Percentiles rank a stretch among this genome's conserved stretches.
Conservation (phyloP, 2,797 vertebrate species). For the Myotis planiceps region DNA sequence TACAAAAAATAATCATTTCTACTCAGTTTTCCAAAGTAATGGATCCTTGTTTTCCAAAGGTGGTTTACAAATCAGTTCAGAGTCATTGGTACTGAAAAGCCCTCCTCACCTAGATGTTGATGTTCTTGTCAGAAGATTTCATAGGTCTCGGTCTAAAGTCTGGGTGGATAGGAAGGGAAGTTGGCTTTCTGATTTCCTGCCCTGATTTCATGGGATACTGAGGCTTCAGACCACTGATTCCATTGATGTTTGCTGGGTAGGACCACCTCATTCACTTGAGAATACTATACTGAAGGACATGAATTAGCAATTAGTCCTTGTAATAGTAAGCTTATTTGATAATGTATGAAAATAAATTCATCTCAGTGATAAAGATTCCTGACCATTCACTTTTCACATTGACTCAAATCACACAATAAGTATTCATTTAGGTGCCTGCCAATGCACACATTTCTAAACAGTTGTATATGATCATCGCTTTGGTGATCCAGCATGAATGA, state of each 20-base stretch:
- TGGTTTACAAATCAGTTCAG: constrained; percentile 1
- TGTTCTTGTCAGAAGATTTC: neutral
- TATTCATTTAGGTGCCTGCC: neutral
- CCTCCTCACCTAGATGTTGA: neutral
- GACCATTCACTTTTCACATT: constrained; percentile 6
- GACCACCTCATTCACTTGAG: neutral
- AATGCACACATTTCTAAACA: neutral
- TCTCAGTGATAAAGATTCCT: constrained; percentile 41
- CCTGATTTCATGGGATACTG: neutral
- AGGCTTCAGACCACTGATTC: neutral
- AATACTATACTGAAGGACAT: neutral
- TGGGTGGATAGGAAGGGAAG: neutral
- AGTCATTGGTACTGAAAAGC: neutral
- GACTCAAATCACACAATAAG: neutral
- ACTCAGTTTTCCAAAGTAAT: neutral
- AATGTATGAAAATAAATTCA: constrained; percentile 43
- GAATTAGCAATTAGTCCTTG: neutral
- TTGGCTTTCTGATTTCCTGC: neutral
- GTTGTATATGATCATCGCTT: neutral
- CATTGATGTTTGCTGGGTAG: neutral
- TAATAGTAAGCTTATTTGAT: neutral
- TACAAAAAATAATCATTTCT: neutral
- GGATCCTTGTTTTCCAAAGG: neutral
- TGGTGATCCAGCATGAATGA: neutral
- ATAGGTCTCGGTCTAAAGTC: neutral